Evolutionary conservation across 1,140 invertebrate species (phyloP), one percentile per base, ranked within the genome.

Genomic region (Drosophila sulfurigaster): DNA sequence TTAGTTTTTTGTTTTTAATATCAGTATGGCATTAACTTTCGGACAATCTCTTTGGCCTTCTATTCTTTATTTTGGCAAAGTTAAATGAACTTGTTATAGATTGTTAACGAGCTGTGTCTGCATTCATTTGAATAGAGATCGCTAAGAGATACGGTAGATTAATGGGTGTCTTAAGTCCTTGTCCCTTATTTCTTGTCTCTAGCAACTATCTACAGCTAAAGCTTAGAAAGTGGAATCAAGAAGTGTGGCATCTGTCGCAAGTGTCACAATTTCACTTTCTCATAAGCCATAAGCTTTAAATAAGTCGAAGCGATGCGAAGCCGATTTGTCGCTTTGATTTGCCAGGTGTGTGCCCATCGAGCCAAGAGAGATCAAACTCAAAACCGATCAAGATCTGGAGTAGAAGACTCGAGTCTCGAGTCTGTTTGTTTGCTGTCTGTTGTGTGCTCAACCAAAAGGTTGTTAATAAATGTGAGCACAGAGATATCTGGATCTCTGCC

Each of bases 201-300:
- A 25, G 20, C 20, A 25, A 25, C 20, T 4, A 25, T 25, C 20
- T 25, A 25, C 4, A 25, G 20, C 3, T 8, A 32, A 25, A 52
- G 15, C 59, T 48, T 63, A 38, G 48, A 59, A 59, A 72, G 54
- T 32, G 67, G 41, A 8, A 38, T 8, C 35, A n/a, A 62, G 48
- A 71, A 65, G 68, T 57, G 51, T 71, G 60, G 51, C 68, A 63
- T 51, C 25, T 38, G 45, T 30, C 58, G 1, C 11, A 3, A 10
- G 35, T 38, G 35, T 38, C 35, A 38, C 35, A 28, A 20, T 72
- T 72, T 72, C 69, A 72, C 69, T 72, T 72, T 72, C 63, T 65
- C 52, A n/a, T 46, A 41, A 72, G 68, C 46, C 68, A 45, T 32
- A 48, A 20, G 46, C 15, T 6, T 10, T 16, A 10, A 35, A 35